Evolutionary conservation across 2,797 vertebrate genomes (phyloP).

Genomic region (Simalia tracyae): DNA sequence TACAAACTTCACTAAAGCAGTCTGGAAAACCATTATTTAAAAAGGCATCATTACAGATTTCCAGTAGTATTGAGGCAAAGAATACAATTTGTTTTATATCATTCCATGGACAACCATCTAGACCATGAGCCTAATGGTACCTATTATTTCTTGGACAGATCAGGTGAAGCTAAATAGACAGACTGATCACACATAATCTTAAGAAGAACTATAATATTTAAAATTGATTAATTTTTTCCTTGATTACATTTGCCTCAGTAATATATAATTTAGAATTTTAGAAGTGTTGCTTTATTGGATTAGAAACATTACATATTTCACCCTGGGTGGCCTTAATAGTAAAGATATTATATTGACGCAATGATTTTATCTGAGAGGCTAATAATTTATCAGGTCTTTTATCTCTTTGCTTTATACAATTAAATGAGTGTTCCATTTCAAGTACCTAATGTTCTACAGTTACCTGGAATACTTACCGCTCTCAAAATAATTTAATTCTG

Average conservation of each 20-base stretch:
- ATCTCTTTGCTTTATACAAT: background rate
- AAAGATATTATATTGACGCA: background rate
- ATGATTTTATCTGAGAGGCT: background rate
- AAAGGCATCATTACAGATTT: background rate
- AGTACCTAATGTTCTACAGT: background rate
- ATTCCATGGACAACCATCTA: background rate
- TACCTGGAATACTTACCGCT: background rate
- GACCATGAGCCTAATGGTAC: background rate
- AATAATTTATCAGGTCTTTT: background rate
- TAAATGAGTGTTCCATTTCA: background rate
- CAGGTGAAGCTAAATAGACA: background rate
- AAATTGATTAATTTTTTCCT: background rate
- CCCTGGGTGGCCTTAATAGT: background rate
- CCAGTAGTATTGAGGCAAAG: background rate
- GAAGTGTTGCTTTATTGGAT: background rate
- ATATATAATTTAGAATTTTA: background rate
- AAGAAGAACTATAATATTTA: background rate
- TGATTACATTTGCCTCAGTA: background rate
- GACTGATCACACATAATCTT: background rate
- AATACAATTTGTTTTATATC: background rate
- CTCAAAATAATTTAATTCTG: background rate
- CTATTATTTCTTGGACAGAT: background rate
- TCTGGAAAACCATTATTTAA: too few species aligned
- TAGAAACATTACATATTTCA: background rate
- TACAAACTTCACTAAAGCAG: background rate